These are phyloP conservation scores for Xanthostigma xanthostigma DNA, from an alignment of 2,888 invertebrate species.

Conservation along the genomic window DNA sequence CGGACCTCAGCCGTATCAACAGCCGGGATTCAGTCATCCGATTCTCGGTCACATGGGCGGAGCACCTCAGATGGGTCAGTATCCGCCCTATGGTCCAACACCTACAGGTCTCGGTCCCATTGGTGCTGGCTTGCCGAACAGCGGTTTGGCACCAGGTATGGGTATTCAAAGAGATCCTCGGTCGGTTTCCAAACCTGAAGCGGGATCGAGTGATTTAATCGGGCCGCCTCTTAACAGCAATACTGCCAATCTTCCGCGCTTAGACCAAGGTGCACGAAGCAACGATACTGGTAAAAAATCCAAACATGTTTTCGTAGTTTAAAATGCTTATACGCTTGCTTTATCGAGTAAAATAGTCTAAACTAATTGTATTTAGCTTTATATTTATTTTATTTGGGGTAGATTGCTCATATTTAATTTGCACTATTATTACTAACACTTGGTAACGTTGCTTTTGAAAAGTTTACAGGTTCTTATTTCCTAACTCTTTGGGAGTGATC, in stretches of 20 bases:
- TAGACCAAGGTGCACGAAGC: slow-evolving; percentile 30
- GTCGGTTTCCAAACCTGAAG: slow-evolving; percentile 37
- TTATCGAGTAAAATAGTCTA: too few species aligned
- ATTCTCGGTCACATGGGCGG: slow-evolving; percentile 45
- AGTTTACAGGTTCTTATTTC: too few species aligned
- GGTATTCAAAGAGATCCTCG: slow-evolving; percentile 29
- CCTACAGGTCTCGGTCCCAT: slow-evolving; percentile 25
- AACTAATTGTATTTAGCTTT: too few species aligned
- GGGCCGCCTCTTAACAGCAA: slow-evolving; percentile 20
- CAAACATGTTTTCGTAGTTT: too few species aligned
- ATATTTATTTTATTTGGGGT: too few species aligned
- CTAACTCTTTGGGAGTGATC: too few species aligned
- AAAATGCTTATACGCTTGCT: too few species aligned
- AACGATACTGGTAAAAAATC: slow-evolving; percentile 30
- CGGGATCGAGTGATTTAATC: slow-evolving; percentile 54
- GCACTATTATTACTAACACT: too few species aligned
- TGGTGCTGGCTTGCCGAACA: slow-evolving; percentile 25
- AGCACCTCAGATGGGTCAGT: slow-evolving; percentile 31
- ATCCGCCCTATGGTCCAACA: slow-evolving; percentile 29
- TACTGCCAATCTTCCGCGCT: slow-evolving; percentile 27
- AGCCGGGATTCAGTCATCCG: slow-evolving; percentile 56
- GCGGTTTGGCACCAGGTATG: slow-evolving; percentile 33
- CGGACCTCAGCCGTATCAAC: slow-evolving; percentile 43
- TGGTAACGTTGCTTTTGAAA: too few species aligned
- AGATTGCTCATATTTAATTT: too few species aligned